Evolutionary conservation across 2,113 vertebrate genomes (phyloP).

Genomic region (Oophaga pumilio): DNA sequence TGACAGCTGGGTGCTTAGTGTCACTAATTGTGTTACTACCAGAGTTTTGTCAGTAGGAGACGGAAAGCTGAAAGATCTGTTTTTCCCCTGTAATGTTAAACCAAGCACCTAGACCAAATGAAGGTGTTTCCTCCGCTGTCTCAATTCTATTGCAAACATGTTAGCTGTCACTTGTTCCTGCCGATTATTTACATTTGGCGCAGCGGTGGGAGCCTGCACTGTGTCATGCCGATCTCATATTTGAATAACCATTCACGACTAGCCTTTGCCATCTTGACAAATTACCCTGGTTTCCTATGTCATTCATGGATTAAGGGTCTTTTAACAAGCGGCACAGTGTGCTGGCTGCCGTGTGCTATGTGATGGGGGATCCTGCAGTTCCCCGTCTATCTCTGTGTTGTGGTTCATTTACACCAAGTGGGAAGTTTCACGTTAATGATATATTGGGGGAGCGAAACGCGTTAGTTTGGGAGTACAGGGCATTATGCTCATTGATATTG

Average conservation of each 20-base stretch:
- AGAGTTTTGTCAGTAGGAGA: neutral
- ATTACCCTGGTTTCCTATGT: conserved; percentile 72
- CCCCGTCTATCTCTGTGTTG: conserved; percentile 4
- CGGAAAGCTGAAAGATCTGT: conserved; percentile 15
- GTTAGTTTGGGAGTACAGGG: neutral
- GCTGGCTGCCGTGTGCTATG: conserved; percentile 64
- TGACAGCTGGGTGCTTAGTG: neutral
- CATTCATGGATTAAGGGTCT: conserved; percentile 69
- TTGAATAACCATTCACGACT: conserved; percentile 74
- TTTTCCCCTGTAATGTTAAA: conserved; percentile 13
- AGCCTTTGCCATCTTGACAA: conserved; percentile 73
- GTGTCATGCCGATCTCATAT: conserved; percentile 72
- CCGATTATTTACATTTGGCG: conserved; percentile 72
- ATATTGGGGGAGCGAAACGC: neutral
- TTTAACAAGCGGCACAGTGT: conserved; percentile 65
- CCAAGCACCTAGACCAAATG: conserved; percentile 7
- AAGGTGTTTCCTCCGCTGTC: conserved; percentile 65
- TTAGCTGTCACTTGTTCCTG: conserved; percentile 63
- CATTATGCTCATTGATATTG: neutral
- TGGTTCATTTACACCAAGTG: neutral
- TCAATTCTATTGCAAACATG: conserved; percentile 70
- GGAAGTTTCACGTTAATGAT: neutral
- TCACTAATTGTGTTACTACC: neutral
- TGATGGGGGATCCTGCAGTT: conserved; percentile 50
- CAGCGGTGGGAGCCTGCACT: conserved; percentile 67